Percentiles rank a stretch among this genome's conserved stretches.
Evolutionary conservation across 2,888 invertebrate species (phyloP).

Genomic region (Alviniconcha strummeri): DNA sequence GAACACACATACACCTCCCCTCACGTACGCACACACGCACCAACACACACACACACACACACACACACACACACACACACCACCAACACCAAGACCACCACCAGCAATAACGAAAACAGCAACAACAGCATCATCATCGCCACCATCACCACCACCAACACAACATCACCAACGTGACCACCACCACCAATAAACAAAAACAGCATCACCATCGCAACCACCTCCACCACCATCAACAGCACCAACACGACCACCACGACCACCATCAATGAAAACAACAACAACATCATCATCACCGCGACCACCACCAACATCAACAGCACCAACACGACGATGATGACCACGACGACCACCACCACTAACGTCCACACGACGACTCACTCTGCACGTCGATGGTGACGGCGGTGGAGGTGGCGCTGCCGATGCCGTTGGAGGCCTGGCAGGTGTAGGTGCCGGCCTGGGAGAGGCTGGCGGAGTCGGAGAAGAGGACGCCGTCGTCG

Average conservation of each 20-base stretch:
- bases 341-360: not conserved
- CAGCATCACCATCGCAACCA: no score
- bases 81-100: not conserved
- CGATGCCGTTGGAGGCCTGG: conserved; percentile 36
- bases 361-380: not conserved
- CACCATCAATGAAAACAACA: no score
- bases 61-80: not conserved
- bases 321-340: not conserved
- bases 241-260: no score
- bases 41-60: conserved; percentile 2
- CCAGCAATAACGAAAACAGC: no score
- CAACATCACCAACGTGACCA: no score
- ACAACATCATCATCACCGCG: no score
- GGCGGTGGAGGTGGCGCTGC: conserved; percentile 10
- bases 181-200: no score
- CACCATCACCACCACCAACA: no score
- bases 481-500: conserved; percentile 32
- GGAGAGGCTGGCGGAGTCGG: conserved; percentile 23
- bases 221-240: no score
- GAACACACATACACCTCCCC: not conserved
- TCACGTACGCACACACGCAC: conserved; percentile 11
- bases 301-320: no score
- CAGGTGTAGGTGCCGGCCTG: conserved; percentile 36
- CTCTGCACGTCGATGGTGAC: conserved; percentile 24
- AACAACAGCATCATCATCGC: no score